A percentile compares a stretch with the other conserved stretches of the same genome.
phyloP scores from a whole-genome alignment of 2,797 vertebrate genomes.

The Sebastes paucispinis region DNA sequence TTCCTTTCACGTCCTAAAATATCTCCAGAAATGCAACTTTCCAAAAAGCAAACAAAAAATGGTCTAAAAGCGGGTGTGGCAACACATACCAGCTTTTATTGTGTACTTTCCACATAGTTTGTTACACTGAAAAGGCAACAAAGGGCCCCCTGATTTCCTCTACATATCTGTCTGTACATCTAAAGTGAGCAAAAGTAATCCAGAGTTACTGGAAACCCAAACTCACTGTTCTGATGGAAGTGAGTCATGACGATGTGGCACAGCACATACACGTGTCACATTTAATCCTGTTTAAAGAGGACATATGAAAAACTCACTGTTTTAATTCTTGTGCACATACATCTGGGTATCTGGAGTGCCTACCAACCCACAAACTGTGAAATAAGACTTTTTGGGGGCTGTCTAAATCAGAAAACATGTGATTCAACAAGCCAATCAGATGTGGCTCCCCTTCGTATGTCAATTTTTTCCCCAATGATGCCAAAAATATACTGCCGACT shows the following conservation, averaged over 20 bases:
- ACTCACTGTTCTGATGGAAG: conserved; percentile 2
- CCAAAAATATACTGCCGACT: too few relatives aligned
- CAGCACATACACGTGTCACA: neutral
- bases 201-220: neutral
- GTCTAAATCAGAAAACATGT: too few relatives aligned
- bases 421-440: too few relatives aligned
- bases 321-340: too few relatives aligned
- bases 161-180: neutral
- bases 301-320: too few relatives aligned
- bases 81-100: neutral
- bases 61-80: neutral
- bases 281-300: neutral
- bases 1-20: neutral
- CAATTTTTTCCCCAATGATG: too few relatives aligned
- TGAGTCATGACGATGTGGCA: conserved; percentile 32
- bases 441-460: too few relatives aligned
- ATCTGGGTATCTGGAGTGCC: too few relatives aligned
- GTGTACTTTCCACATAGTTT: neutral
- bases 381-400: too few relatives aligned
- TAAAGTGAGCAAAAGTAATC: neutral
- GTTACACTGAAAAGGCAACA: neutral
- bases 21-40: neutral
- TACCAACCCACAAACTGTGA: too few relatives aligned
- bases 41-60: neutral
- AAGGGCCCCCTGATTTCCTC: neutral